These are phyloP conservation scores for Tipula unca DNA, from an alignment of 2,888 invertebrate species.

Conservation along the genomic window DNA sequence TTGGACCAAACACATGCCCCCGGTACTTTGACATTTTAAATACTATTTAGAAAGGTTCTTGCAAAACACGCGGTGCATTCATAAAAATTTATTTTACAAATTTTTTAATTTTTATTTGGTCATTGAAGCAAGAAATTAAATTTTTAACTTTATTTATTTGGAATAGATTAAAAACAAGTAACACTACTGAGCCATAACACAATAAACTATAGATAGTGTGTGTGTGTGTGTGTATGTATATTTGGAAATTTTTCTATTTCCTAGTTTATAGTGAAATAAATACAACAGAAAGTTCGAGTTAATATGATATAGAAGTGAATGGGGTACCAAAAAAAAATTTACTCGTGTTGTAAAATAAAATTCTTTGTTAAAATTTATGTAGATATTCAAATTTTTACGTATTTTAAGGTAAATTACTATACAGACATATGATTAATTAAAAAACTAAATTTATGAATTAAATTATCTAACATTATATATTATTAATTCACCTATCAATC, in stretches of 20 bases:
- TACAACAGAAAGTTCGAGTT: not conserved
- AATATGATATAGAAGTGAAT: not conserved
- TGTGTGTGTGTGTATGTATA: not conserved
- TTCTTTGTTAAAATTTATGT: not conserved
- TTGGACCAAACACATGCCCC: too few species aligned
- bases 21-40: too few species aligned
- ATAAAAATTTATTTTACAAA: not conserved
- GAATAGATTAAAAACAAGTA: not conserved
- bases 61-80: not conserved
- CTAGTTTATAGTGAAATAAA: not conserved
- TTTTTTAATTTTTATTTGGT: not conserved
- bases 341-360: not conserved
- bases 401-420: not conserved
- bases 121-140: not conserved
- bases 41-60: not conserved
- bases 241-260: not conserved
- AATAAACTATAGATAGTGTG: not conserved
- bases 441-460: not conserved
- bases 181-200: not conserved
- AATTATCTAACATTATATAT: not conserved
- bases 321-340: not conserved
- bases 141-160: not conserved
- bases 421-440: not conserved
- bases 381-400: not conserved
- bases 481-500: conserved; percentile 8